Evolutionary conservation across 2,888 invertebrate species (phyloP), one percentile per base, ranked within the genome.

Genomic region (Ctenicera cuprea): DNA sequence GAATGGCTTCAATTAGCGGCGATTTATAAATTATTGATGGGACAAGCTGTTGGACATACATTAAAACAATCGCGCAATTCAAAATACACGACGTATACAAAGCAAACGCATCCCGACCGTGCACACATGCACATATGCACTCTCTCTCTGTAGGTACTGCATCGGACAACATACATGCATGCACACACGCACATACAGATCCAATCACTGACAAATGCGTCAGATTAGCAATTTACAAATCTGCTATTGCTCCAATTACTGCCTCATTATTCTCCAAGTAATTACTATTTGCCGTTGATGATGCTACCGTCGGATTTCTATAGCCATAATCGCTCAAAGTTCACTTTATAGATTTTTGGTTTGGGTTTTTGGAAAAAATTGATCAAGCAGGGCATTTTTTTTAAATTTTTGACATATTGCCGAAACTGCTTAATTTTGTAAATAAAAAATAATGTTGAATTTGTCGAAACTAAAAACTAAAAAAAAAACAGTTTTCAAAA

Each of bases 161-260:
- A 67, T 45, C 45, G 61, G 54, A 70, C 54, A 54, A 70, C 48
- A 26, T 26, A 26, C 5, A 26, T 2, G 5, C 26, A 70, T 50
- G 48, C 48, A 69, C 33, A 75, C 41, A 73, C 70, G 54, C 65
- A 48, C 59, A 75, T 9, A 67, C 33, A 61, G 66, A 65, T 71
- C 68, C 75, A 75, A 75, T 75, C 75, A 68, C 81, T 84, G 85
- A 86, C 84, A 85, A 86, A 86, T 85, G 86, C 85, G 85, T 85
- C 84, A 86, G 86, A 87, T 87, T 87, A 87, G 86, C 86, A 87
- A 87, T 86, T 87, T 87, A 86, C 87, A 86, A 87, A 86, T 87
- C 87, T 86, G 86, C 86, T 85, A 86, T 86, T 86, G 85, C 86
- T 85, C 86, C 87, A 87, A 87, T 87, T 86, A 86, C 86, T 82